A percentile compares a stretch with the other conserved stretches of the same genome.
Conservation (phyloP, 2,797 vertebrate species). For the Otolemur crassicaudatus region DNA sequence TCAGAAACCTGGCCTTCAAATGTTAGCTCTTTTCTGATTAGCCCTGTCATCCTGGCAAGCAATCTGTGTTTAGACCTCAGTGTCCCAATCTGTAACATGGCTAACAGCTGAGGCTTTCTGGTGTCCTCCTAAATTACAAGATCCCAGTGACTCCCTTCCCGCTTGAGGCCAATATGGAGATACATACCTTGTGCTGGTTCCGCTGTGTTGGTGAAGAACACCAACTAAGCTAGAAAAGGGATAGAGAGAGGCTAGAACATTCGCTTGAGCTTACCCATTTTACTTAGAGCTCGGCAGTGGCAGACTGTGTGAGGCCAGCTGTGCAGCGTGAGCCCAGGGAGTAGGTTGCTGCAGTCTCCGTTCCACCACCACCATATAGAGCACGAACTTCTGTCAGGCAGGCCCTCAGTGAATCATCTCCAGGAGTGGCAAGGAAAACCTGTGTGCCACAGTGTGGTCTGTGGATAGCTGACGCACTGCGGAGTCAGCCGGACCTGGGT, state of each 20-base stretch:
- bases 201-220: neutral
- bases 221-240: too few relatives aligned
- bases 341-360: neutral
- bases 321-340: neutral
- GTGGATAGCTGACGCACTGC: neutral
- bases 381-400: neutral
- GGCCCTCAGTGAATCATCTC: neutral
- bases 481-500: neutral
- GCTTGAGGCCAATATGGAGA: neutral
- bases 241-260: neutral
- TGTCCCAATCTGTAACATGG: neutral
- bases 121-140: neutral
- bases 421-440: neutral
- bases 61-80: neutral
- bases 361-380: neutral
- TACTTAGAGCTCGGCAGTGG: neutral
- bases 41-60: neutral
- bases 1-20: neutral
- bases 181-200: neutral
- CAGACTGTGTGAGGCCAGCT: neutral
- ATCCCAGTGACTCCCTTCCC: neutral
- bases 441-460: fast-evolving
- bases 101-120: neutral
- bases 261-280: neutral
- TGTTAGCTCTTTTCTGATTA: neutral